Evolutionary conservation across 2,113 vertebrate species (phyloP).

Genomic region (Lepidothrix coronata): DNA sequence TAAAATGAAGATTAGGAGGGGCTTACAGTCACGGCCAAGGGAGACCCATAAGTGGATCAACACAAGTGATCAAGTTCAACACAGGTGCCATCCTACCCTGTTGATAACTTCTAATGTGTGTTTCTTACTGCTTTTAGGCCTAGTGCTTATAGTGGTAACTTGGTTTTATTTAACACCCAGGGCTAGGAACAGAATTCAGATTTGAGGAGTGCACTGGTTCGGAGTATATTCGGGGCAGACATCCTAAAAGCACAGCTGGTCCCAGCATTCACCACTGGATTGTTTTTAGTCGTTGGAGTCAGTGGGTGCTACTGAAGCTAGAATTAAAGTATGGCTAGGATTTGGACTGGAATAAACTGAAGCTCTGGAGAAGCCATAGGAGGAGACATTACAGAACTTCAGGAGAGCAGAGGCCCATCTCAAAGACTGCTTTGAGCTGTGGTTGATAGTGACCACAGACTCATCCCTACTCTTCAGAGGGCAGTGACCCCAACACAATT

Average conservation of each 20-base stretch:
- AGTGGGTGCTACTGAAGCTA: not conserved
- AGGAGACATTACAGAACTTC: not conserved
- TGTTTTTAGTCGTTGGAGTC: not conserved
- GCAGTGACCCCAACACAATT: not conserved
- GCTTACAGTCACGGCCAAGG: not conserved
- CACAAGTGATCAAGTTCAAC: not conserved
- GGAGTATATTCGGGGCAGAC: not conserved
- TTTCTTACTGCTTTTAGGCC: not conserved
- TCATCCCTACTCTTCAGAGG: not conserved
- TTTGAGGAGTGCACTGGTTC: not conserved
- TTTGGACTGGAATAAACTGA: not conserved
- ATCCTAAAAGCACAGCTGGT: not conserved
- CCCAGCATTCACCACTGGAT: not conserved
- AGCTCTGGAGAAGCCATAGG: not conserved
- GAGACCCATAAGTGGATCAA: rapidly evolving
- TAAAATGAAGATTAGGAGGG: not conserved
- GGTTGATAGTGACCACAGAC: not conserved
- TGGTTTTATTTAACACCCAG: not conserved
- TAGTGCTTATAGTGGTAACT: not conserved
- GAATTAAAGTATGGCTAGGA: not conserved
- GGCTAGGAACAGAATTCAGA: not conserved
- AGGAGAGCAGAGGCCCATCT: not conserved
- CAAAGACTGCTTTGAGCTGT: not conserved
- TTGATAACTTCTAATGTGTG: not conserved
- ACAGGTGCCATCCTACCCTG: not conserved